Conservation (phyloP, 2,888 invertebrate species). For the Drosophila nigritarsus region DNA sequence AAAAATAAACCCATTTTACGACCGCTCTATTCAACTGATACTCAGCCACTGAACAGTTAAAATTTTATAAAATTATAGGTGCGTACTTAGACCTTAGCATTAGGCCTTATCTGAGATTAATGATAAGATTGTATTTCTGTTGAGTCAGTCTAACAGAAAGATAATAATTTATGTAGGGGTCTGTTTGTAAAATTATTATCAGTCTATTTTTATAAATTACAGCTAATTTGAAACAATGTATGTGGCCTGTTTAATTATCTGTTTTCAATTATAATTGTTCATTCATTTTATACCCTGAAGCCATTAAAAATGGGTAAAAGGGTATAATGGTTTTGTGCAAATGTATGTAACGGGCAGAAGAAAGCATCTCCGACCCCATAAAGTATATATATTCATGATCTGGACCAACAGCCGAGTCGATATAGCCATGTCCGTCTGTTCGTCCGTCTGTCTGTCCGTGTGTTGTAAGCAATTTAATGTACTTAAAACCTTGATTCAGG, state of each 20-base stretch:
- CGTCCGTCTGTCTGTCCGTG: no score
- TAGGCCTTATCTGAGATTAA: neutral
- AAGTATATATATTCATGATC: no score
- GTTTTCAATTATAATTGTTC: neutral
- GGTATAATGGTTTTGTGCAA: no score
- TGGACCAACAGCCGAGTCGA: no score
- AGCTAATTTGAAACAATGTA: neutral
- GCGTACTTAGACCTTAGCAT: neutral
- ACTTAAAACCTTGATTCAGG: no score
- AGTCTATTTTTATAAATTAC: neutral
- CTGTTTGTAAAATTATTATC: neutral
- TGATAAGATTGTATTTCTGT: conserved; percentile 8
- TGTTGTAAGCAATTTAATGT: no score
- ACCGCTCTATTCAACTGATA: neutral
- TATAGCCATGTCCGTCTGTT: no score
- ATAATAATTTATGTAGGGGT: neutral
- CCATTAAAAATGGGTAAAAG: no score
- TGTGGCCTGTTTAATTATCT: neutral
- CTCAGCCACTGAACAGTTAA: conserved; percentile 10
- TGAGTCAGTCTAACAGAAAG: neutral
- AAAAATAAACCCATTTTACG: conserved; percentile 29
- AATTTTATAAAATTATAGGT: neutral
- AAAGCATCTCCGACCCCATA: no score
- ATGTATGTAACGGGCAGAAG: no score
- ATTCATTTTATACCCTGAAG: neutral